Evolutionary conservation across 2,113 vertebrate genomes (phyloP), one percentile per base, ranked within the genome.

Genomic region (Myodes glareolus): DNA sequence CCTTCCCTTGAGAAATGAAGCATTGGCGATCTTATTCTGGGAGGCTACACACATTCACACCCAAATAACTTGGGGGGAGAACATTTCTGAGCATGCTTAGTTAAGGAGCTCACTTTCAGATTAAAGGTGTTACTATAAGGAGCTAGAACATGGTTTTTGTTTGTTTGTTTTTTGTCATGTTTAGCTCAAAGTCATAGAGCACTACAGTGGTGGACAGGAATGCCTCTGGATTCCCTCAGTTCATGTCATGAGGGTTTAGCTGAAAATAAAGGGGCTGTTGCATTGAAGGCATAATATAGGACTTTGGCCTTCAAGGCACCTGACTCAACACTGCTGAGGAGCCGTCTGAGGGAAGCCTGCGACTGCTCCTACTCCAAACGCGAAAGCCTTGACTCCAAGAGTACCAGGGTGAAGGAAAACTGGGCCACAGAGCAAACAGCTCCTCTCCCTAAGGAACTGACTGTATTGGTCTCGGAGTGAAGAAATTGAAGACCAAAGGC

Each of bases 31-130:
- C 72, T 72, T 72, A n/a, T 39, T 52, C 36, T 17, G 13, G 36
- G 47, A 75, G 36, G 5, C 50, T 73, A 12, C 1, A 25, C 23
- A 14, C 11, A 39, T 31, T 31, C 70, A 31, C 29, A 31, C 4
- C 0, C 2, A 29, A 42, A 58, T 13, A 4, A 55, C 8, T 16
- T 12, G 8, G 14, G 4, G 0, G 3, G 33, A 33, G 45, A 14
- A 42, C 13, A 31, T 61, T 70, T 58, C 50, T 89, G 70, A 89
- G 70, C 52, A 58, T 75, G 70, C 70, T 31, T 52, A 75, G 50
- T 73, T 73, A 55, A 85, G 39, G 27, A 73, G 70, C 27, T 55
- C 52, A 29, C n/a, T 9, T 25, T 55, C 70, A 58, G 36, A 16
- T 73, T 58, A 75, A 88, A 42, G 68, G 70, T 39, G 8, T 31